A percentile compares a stretch with the other conserved stretches of the same genome.
Evolutionary conservation across 2,888 invertebrate genomes (phyloP).

Genomic region (Rhagophthalmus giganteus): DNA sequence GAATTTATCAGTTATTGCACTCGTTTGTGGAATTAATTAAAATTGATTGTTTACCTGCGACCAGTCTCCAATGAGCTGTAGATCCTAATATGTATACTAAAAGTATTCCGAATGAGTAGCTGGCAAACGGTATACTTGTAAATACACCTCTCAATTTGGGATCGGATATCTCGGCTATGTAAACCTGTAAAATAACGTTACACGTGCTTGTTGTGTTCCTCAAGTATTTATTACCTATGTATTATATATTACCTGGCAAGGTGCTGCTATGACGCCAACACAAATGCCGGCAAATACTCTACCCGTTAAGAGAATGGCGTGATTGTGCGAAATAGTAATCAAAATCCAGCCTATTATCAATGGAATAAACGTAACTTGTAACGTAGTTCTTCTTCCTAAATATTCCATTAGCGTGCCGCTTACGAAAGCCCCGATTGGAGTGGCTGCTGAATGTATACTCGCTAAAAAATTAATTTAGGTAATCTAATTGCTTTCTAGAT

Average conservation of each 20-base stretch:
- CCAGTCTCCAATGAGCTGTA: slow-evolving; percentile 68
- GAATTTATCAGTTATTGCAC: no score
- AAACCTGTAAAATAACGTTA: slow-evolving; percentile 60
- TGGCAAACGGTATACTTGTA: slow-evolving; percentile 72
- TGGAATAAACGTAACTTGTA: slow-evolving; percentile 68
- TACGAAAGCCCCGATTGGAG: slow-evolving; percentile 72
- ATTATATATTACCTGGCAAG: slow-evolving; percentile 65
- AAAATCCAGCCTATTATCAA: slow-evolving; percentile 70
- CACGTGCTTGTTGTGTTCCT: not conserved
- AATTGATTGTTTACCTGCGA: slow-evolving; percentile 64
- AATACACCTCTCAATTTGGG: slow-evolving; percentile 70
- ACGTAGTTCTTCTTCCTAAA: slow-evolving; percentile 67
- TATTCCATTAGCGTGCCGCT: slow-evolving; percentile 73
- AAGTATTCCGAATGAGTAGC: slow-evolving; percentile 75
- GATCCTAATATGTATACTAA: slow-evolving; percentile 74
- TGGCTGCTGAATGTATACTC: slow-evolving; percentile 76
- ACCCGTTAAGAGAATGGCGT: slow-evolving; percentile 65
- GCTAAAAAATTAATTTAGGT: slow-evolving; percentile 59
- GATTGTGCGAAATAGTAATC: slow-evolving; percentile 60
- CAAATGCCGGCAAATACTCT: slow-evolving; percentile 72
- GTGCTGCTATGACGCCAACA: slow-evolving; percentile 73
- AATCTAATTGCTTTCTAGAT: no score
- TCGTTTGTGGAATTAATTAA: no score
- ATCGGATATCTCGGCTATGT: slow-evolving; percentile 76
- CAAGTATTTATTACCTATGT: no score